Evolutionary conservation across 2,113 vertebrate species (phyloP), one percentile per base, ranked within the genome.

Genomic region (Procavia capensis): DNA sequence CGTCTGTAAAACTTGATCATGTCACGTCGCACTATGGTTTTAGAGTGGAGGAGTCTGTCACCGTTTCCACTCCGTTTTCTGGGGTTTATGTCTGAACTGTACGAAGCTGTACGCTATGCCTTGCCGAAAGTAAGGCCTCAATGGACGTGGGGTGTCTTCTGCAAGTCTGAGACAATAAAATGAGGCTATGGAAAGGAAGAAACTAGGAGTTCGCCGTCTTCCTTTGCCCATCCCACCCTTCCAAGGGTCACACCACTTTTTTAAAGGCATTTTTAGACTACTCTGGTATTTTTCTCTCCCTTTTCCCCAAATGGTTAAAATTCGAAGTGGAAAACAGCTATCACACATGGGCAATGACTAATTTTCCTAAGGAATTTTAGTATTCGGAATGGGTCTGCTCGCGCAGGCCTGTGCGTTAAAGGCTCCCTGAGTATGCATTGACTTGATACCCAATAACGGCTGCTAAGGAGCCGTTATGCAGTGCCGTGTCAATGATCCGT

Each of bases 391-490:
- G 97, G 98, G 98, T 98, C 98, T 98, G 98, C 97, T 98, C 97
- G 97, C 89, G 96, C 98, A 98, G 98, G 98, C 97, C 98, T 98
- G 96, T 96, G 98, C 90, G 83, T 96, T 99, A 98, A 98, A 98
- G 98, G 96, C 98, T 99, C 98, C 98, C 98, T 97, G 96, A 98
- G 98, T 98, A 98, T 98, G 98, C 98, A 98, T 99, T 98, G 98
- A 98, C 98, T 98, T 98, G 98, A 98, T 98, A 98, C 98, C 98
- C 98, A 97, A 94, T 99, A 98, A 99, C 98, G 98, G 98, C 98
- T 98, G 98, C 98, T 98, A 98, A 98, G 98, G 98, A 98, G 98
- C 98, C 98, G 96, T 99, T 98, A 99, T 98, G 98, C 97, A 98
- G 98, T 98, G 97, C 98, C 96, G 98, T 98, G 98, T 98, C 98